phyloP scores from a whole-genome alignment of 2,888 invertebrate species.

The Chydorus sphaericus region DNA sequence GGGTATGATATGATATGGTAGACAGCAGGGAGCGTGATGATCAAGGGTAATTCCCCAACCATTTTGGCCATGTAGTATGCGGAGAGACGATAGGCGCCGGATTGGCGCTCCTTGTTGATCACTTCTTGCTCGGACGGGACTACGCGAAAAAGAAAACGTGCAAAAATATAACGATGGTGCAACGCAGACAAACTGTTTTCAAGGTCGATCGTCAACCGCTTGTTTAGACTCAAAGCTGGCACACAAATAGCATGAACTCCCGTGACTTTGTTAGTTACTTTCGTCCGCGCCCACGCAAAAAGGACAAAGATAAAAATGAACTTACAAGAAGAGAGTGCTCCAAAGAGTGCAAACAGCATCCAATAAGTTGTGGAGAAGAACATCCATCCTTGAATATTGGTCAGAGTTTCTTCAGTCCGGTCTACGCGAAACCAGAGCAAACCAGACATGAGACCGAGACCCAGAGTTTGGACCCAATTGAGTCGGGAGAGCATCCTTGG shows the following conservation, averaged over 20 bases:
- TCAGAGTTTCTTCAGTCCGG: slow-evolving; percentile 54
- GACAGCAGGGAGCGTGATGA: slow-evolving; percentile 55
- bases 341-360: slow-evolving; percentile 65
- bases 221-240: no score
- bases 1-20: slow-evolving; percentile 63
- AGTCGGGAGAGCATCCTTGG: slow-evolving; percentile 59
- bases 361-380: slow-evolving; percentile 69
- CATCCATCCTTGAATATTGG: slow-evolving; percentile 69
- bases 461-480: slow-evolving; percentile 60
- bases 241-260: no score
- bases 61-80: slow-evolving; percentile 70
- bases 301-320: slow-evolving; percentile 23
- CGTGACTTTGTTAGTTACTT: no score
- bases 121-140: slow-evolving; percentile 66
- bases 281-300: background rate
- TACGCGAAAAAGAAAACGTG: slow-evolving; percentile 27
- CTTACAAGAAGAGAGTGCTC: slow-evolving; percentile 63
- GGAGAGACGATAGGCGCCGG: slow-evolving; percentile 60
- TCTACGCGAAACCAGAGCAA: slow-evolving; percentile 63
- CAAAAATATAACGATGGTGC: background rate
- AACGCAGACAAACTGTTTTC: background rate
- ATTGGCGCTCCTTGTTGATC: slow-evolving; percentile 59
- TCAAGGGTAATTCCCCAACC: slow-evolving; percentile 60
- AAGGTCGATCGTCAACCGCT: background rate
- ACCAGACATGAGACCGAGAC: slow-evolving; percentile 53